Base-by-base conservation (phyloP, 2,797 vertebrate species). In the Nothura maculosa region DNA sequence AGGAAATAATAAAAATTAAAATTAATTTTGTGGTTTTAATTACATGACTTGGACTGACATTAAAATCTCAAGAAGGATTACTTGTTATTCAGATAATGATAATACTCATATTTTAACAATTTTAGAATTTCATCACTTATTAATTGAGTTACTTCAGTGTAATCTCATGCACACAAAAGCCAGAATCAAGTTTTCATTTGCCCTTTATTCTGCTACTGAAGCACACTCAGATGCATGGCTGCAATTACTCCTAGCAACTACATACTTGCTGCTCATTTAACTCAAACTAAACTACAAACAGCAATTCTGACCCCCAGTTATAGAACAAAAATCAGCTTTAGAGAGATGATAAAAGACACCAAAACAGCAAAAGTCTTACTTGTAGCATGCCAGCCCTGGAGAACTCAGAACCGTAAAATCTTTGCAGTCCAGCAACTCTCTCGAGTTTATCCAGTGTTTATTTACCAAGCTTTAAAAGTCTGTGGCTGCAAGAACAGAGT, bases 321-420 rank as follows among this genome's bases (percentile, higher is more conserved):
- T 40, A 40, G 40, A 40, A 97, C 70, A 97, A 72, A 97, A 97
- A 97, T 74, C 94, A 97, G 88, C 90, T 95, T 95, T 94, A 92
- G 70, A 97, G 91, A 95, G 88, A 95, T 82, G 84, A 95, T 92
- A 97, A 93, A 93, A 96, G 48, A 89, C 92, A 93, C 94, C 58
- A 91, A 95, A 96, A 96, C 61, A 92, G 93, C 89, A 94, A 76
- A 95, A 96, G 86, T 93, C 98, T 98, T 98, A 98, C 98, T 98
- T 98, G 97, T 67, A 96, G 94, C 81, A 96, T 94, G 92, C 94
- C 97, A 96, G 96, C 87, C 95, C 94, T 94, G 97, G 96, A 97
- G 96, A 96, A 82, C 92, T 96, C 92, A 96, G 96, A 97, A 95
- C 90, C 92, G 68, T 97, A 94, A 95, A 95, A 88, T 93, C 96